These are phyloP conservation scores for Cyprinus carpio DNA, from an alignment of 2,113 vertebrate genomes.

Conservation along the genomic window DNA sequence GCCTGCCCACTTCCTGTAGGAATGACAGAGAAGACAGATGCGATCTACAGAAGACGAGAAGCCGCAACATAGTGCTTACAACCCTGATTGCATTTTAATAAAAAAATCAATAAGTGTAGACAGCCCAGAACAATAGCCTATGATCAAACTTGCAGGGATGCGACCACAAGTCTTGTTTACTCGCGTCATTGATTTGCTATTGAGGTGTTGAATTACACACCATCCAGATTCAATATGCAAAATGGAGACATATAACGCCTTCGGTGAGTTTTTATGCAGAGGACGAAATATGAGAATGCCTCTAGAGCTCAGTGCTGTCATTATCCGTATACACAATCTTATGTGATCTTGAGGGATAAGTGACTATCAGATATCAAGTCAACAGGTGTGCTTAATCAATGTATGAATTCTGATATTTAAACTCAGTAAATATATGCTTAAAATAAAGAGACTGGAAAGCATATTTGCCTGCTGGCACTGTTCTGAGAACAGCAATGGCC, in stretches of 20 bases:
- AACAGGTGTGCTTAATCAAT: background rate
- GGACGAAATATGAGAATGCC: background rate
- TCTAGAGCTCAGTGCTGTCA: background rate
- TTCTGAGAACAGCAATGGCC: background rate
- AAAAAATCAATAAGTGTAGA: slow-evolving; percentile 23
- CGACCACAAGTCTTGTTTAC: background rate
- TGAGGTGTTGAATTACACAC: slow-evolving; percentile 19
- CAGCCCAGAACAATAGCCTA: background rate
- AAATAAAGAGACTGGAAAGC: background rate
- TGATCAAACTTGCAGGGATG: background rate
- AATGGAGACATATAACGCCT: background rate
- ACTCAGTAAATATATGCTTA: background rate
- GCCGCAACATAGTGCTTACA: background rate
- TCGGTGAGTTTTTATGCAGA: background rate
- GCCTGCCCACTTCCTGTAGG: background rate
- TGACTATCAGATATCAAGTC: slow-evolving; percentile 1
- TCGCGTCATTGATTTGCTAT: slow-evolving; percentile 19
- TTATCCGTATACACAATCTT: background rate
- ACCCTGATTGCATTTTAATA: background rate
- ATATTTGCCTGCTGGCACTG: background rate
- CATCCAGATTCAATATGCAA: background rate
- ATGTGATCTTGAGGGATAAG: background rate
- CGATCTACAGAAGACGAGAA: background rate
- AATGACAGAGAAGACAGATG: background rate
- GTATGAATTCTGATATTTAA: background rate